Evolutionary conservation across 2,888 invertebrate species (phyloP).

Genomic region (Bombyx huttoni): DNA sequence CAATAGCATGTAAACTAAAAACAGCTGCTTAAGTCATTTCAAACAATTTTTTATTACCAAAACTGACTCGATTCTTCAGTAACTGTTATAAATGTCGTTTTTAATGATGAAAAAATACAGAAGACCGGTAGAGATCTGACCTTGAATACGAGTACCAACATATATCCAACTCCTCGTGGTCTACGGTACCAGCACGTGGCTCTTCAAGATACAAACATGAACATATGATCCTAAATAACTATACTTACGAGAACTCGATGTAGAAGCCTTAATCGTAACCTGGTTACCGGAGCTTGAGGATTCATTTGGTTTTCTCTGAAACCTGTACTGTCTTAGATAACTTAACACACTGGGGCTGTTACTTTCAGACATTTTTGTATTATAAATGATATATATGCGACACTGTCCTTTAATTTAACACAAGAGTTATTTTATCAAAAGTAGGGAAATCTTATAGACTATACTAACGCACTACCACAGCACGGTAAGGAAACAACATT

Average conservation of each 20-base stretch:
- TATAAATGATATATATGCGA: slow-evolving; percentile 5
- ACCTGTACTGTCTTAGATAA: slow-evolving; percentile 78
- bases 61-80: background rate
- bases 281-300: slow-evolving; percentile 39
- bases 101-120: background rate
- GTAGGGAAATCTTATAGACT: slow-evolving; percentile 31
- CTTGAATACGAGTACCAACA: slow-evolving; percentile 17
- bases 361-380: slow-evolving; percentile 52
- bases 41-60: background rate
- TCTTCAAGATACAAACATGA: slow-evolving; percentile 1
- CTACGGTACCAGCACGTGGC: background rate
- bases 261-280: slow-evolving; percentile 39
- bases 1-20: background rate
- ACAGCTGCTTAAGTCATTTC: background rate
- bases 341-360: slow-evolving; percentile 73
- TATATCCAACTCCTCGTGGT: slow-evolving; percentile 3
- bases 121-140: slow-evolving; percentile 14
- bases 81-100: background rate
- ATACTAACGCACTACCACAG: slow-evolving; percentile 32
- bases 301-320: slow-evolving; percentile 74
- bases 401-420: slow-evolving; percentile 14
- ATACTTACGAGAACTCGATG: slow-evolving; percentile 56
- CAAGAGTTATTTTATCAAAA: slow-evolving; percentile 20
- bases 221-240: background rate
- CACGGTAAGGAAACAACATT: slow-evolving; percentile 48